These are phyloP conservation scores for Miltochrista miniata DNA, from an alignment of 2,888 invertebrate genomes.

Conservation along the genomic window DNA sequence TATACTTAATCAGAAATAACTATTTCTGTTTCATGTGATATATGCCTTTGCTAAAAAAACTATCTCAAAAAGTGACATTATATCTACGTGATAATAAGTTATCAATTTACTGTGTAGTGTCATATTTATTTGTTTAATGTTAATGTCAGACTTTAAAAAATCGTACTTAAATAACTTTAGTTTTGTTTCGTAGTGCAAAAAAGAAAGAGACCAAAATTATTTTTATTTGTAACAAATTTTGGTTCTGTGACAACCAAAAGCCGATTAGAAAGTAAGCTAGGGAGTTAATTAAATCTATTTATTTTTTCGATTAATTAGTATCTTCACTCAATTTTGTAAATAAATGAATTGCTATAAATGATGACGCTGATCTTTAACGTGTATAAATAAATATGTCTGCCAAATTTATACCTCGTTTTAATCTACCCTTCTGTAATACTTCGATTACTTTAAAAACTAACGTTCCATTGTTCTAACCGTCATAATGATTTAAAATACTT, in stretches of 20 bases:
- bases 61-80: conserved; percentile 28
- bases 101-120: conserved; percentile 49
- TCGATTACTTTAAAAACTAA: conserved; percentile 27
- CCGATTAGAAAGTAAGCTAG: conserved; percentile 66
- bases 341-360: conserved; percentile 77
- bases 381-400: conserved; percentile 83
- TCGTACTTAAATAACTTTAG: conserved; percentile 62
- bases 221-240: conserved; percentile 52
- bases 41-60: conserved; percentile 16
- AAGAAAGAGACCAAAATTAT: conserved; percentile 64
- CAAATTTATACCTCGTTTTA: conserved; percentile 70
- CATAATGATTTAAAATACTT: conserved; percentile 40
- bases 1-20: conserved; percentile 16
- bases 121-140: conserved; percentile 59
- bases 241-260: conserved; percentile 72
- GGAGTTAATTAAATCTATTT: conserved; percentile 69
- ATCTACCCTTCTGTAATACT: conserved; percentile 37
- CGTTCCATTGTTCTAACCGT: conserved; percentile 42
- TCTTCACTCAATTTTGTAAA: conserved; percentile 78
- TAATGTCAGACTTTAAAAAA: conserved; percentile 63
- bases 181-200: conserved; percentile 54
- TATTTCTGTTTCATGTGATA: conserved; percentile 24
- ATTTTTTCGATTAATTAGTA: conserved; percentile 79
- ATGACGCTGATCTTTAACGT: conserved; percentile 78
- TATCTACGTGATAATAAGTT: conserved; percentile 23